Evolutionary conservation across 2,888 invertebrate species (phyloP).

Genomic region (Drosophila demipolita): DNA sequence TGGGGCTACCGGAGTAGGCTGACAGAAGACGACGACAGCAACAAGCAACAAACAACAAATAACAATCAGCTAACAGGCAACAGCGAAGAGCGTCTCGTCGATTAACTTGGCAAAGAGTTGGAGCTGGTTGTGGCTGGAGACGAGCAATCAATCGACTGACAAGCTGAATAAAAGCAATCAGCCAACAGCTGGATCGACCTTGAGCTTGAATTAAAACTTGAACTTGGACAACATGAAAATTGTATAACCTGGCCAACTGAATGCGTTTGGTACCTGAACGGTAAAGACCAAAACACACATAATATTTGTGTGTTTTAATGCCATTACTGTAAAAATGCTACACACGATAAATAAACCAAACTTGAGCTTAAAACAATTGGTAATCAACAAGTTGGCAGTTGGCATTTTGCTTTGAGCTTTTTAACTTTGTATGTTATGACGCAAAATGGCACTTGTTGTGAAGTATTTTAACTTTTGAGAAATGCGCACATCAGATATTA

Average conservation of each 20-base stretch:
- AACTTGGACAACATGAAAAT: conserved; percentile 57
- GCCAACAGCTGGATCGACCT: conserved; percentile 59
- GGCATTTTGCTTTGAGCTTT: conserved; percentile 28
- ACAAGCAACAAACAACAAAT: no score
- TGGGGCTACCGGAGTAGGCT: conserved; percentile 63
- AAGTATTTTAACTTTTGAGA: conserved; percentile 46
- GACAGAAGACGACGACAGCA: conserved; percentile 46
- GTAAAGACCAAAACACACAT: conserved; percentile 17
- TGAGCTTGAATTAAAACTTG: conserved; percentile 76
- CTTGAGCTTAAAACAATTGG: conserved; percentile 32
- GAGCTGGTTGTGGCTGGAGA: conserved; percentile 1
- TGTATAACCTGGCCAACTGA: conserved; percentile 52
- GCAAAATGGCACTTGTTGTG: conserved; percentile 72
- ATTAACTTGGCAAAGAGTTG: conserved; percentile 42
- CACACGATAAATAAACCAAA: conserved; percentile 35
- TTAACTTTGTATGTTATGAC: conserved; percentile 60
- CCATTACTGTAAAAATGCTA: conserved; percentile 38
- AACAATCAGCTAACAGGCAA: not conserved
- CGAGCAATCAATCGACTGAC: conserved; percentile 16
- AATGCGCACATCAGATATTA: conserved; percentile 30
- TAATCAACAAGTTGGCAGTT: conserved; percentile 45
- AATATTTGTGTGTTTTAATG: not conserved
- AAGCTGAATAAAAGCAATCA: conserved; percentile 3
- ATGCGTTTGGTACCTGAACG: conserved; percentile 30
- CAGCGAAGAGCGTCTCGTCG: conserved; percentile 29